Base-by-base conservation (phyloP, 2,888 invertebrate species). In the Agrochola lychnidis region DNA sequence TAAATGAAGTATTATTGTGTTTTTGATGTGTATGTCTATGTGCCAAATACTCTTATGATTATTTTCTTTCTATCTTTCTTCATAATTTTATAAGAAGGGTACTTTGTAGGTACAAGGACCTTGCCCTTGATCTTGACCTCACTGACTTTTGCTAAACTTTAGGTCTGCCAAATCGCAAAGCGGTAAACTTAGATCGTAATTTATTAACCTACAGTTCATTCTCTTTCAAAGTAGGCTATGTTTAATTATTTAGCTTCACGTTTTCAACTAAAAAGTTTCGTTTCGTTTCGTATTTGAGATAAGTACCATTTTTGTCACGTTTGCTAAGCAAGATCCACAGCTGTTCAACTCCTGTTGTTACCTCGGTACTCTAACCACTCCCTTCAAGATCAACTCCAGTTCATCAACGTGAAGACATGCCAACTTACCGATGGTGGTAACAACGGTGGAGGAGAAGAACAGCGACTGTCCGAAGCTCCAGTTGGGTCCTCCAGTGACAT, bases 391-490 rank as follows among this genome's bases (percentile, higher is more conserved):
- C 19, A 75, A 36, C 1, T 40, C 0, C 40, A 53, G 45, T 2
- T 73, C 16, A 59, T 45, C 14, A 75, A 10, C 19, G 22, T 4
- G 22, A 53, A 64, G n/a, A 9, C 16, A 4, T 36, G 2, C 1
- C 7, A 30, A 70, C 90, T 95, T 94, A 98, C 98, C 98, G 84
- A 99, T 99, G 70, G 99, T 99, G n/a, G 98, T 99, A 80, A 99
- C 97, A 14, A 99, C 98, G 0, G 99, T 99, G 70, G 98, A 98
- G 0, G 98, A 98, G 94, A 99, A 99, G 97, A 99, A 99, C 74
- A 99, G 94, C 0, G 99, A 98, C 93, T 99, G 98, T 40, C 98
- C 99, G 92, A 99, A 99, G 93, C 98, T 98, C 99, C 99, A 99
- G 94, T 98, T 98, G 19, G 98, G 98, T 82, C 98, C 98, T 4